Base-by-base conservation (phyloP, 2,797 vertebrate genomes). In the Poecilia velifera region DNA sequence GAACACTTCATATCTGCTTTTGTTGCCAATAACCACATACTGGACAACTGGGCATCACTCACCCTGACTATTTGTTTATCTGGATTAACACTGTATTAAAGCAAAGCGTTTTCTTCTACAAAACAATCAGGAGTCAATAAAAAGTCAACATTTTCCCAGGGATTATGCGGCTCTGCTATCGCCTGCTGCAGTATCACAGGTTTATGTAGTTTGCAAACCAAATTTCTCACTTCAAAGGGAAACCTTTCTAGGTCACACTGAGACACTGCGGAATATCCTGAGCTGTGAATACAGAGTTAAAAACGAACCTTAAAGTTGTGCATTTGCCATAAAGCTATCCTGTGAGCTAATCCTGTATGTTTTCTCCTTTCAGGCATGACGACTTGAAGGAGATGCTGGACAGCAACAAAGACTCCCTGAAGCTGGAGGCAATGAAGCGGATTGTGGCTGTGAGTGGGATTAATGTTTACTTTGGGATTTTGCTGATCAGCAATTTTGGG, bases 361-460 rank as follows among this genome's bases (percentile, higher is more conserved):
- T 80, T 86, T 72, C 34, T 79, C 74, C 51, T 55, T 13, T 22
- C 83, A 99, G 98, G 92, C 98, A 99, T 0, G 98, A 99, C 78
- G 98, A 99, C 95, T 92, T 99, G 89, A 99, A 99, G 91, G 98
- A 99, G 93, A 99, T 99, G 98, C 90, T 99, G 72, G 98, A 99
- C 88, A 99, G 97, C 94, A 99, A 99, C 94, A 99, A 99, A 89
- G 98, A 99, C 88, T 99, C 98, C 0, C 96, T 99, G 90, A 99
- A 99, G 93, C 96, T 99, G 91, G 98, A 99, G 91, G 98, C 98
- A 62, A 99, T 99, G 98, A 99, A 99, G 92, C 96, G 98, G 82
- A 99, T 99, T 0, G 98, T 99, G 74, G 98, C 98, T 68, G 98
- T 99, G 87, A 96, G 97, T 92, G 82, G 72, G 47, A 80, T 70